Conservation (phyloP, 2,797 vertebrate species). For the Acipenser transmontanus region DNA sequence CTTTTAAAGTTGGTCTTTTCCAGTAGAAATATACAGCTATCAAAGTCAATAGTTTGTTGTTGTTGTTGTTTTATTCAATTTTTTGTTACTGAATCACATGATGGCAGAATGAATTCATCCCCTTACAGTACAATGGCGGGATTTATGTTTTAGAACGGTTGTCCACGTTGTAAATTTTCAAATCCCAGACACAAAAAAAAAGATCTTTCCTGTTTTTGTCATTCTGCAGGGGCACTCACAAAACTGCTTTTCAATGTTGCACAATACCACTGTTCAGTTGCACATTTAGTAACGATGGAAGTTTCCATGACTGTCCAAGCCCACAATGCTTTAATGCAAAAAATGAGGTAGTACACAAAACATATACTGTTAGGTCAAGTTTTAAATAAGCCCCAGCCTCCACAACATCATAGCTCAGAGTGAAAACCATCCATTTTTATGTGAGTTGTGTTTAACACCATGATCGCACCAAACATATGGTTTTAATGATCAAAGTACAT, state of each 20-base stretch:
- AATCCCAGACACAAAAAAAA: conserved; percentile 30
- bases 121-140: conserved; percentile 32
- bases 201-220: conserved; percentile 35
- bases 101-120: conserved; percentile 41
- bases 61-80: conserved; percentile 21
- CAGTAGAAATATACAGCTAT: conserved; percentile 34
- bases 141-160: conserved; percentile 36
- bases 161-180: conserved; percentile 33
- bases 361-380: conserved; percentile 43
- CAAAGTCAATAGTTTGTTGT: conserved; percentile 13
- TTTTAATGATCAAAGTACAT: conserved; percentile 26
- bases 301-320: conserved; percentile 29
- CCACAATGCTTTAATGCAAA: conserved; percentile 40
- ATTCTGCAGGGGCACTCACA: conserved; percentile 36
- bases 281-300: conserved; percentile 30
- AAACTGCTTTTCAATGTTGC: conserved; percentile 27
- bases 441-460: conserved; percentile 25
- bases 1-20: conserved; percentile 37
- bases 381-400: conserved; percentile 44
- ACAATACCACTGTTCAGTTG: conserved; percentile 38
- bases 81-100: conserved; percentile 31
- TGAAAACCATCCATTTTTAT: conserved; percentile 28
- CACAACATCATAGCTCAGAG: conserved; percentile 33
- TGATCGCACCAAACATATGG: conserved; percentile 24
- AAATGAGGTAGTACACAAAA: conserved; percentile 62